Evolutionary conservation across 2,888 invertebrate genomes (phyloP), one percentile per base, ranked within the genome.

Genomic region (Tenodera sinensis): DNA sequence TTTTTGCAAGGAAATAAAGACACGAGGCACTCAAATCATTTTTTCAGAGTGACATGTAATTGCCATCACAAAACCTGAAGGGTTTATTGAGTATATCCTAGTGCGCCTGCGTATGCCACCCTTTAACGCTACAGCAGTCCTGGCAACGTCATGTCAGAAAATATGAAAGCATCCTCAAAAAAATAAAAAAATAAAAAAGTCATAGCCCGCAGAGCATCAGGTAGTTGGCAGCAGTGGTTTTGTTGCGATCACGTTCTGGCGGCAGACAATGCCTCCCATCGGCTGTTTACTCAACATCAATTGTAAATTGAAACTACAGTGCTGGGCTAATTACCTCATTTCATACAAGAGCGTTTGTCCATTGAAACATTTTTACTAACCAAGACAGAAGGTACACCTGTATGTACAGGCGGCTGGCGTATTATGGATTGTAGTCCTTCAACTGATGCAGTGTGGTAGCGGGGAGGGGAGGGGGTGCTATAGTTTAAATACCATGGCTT

Each of bases 311-410:
- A 86, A 86, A 86, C 86, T 86, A 54, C 85, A 27, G 27, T 85
- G 54, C 85, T 71, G 85, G 27, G 28, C 86, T 86, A 86, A 86
- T 86, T 86, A 86, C 86, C 54, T 86, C 86, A 81, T 86, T 86
- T 86, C 81, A 86, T 86, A 30, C 86, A 30, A 86, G 54, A 71
- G 86, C 81, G 86, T 81, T 86, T 54, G 86, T 28, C 81, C 86
- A 86, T 86, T 86, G 71, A 86, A 81, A 86, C 86, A 86, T 86
- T 86, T 86, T 86, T 86, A 86, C 27, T 47, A n/a, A 27, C 42
- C 14, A 47, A 15, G 47, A 71, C 54, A 71, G 54, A 71, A 71
- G 54, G 54, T 25, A 20, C 54, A 71, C 54, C 54, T 71, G 54
- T 71, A 71, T 25, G 20, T 25, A 71, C 54, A 71, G 54, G 54